Conservation (phyloP, 2,888 invertebrate genomes). For the Melieria crassipennis region DNA sequence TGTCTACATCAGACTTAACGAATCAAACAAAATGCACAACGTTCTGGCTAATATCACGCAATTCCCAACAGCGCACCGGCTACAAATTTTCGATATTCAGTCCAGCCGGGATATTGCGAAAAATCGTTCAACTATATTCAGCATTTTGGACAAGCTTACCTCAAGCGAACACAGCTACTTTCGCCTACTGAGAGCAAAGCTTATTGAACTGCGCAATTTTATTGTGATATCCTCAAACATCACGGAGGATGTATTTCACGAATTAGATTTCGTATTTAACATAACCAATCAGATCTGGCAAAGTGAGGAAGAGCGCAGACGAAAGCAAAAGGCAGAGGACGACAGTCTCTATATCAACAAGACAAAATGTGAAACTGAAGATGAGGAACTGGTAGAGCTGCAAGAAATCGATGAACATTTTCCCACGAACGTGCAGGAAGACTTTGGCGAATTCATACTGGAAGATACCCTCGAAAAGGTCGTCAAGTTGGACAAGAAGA, state of each 20-base stretch:
- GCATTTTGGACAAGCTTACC: conserved; percentile 53
- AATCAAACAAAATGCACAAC: conserved; percentile 49
- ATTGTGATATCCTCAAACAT: conserved; percentile 69
- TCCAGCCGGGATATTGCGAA: conserved; percentile 44
- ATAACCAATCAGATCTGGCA: conserved; percentile 79
- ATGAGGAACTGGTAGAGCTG: conserved; percentile 75
- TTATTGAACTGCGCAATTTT: conserved; percentile 76
- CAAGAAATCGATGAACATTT: conserved; percentile 77
- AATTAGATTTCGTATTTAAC: conserved; percentile 70
- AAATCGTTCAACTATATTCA: conserved; percentile 54
- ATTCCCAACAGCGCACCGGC: conserved; percentile 55
- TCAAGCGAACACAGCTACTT: conserved; percentile 59
- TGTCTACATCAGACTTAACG: conserved; percentile 45
- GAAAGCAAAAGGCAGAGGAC: conserved; percentile 76
- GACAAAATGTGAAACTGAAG: conserved; percentile 73
- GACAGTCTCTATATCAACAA: conserved; percentile 81
- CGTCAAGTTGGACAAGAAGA: conserved; percentile 59
- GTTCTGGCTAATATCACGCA: conserved; percentile 56
- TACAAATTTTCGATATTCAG: conserved; percentile 49
- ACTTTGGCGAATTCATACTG: conserved; percentile 75
- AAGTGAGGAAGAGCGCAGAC: conserved; percentile 75
- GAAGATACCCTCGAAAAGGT: conserved; percentile 67
- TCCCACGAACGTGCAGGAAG: conserved; percentile 74
- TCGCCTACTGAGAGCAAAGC: conserved; percentile 74
- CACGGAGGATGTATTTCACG: conserved; percentile 64